Percentiles rank a stretch among this genome's conserved stretches.
Conservation (phyloP, 2,888 invertebrate species). For the Miltochrista miniata region DNA sequence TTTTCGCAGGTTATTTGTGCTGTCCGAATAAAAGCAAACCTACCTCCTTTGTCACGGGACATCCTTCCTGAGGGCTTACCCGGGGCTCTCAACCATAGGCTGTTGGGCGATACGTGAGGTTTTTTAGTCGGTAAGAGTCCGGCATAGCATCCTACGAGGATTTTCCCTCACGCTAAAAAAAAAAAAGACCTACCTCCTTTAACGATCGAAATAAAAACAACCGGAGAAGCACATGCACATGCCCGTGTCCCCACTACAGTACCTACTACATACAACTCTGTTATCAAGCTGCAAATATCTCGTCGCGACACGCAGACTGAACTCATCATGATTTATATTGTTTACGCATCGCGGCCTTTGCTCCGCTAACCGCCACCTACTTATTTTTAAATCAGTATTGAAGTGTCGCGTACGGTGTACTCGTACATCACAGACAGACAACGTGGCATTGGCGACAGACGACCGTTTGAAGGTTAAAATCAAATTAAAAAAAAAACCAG, state of each 20-base stretch:
- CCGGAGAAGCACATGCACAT: slow-evolving; percentile 5
- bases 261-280: slow-evolving; percentile 27
- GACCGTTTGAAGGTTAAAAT: slow-evolving; percentile 73
- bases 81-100: too few species aligned
- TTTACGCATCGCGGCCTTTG: slow-evolving; percentile 51
- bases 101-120: too few species aligned
- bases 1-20: too few species aligned
- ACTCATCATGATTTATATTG: slow-evolving; percentile 64
- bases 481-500: slow-evolving; percentile 50
- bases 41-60: too few species aligned
- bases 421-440: slow-evolving; percentile 45
- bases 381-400: slow-evolving; percentile 53
- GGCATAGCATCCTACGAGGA: too few species aligned
- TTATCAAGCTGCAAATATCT: slow-evolving; percentile 55
- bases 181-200: too few species aligned
- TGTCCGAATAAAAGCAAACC: too few species aligned
- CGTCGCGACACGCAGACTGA: slow-evolving; percentile 47
- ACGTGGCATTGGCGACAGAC: slow-evolving; percentile 59
- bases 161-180: too few species aligned
- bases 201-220: slow-evolving; percentile 13
- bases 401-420: slow-evolving; percentile 62
- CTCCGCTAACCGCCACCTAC: slow-evolving; percentile 39
- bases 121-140: too few species aligned
- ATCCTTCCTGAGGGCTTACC: too few species aligned
- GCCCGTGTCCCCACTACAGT: too few species aligned